phyloP scores from a whole-genome alignment of 1,140 invertebrate genomes.

The Danaus melanippus region DNA sequence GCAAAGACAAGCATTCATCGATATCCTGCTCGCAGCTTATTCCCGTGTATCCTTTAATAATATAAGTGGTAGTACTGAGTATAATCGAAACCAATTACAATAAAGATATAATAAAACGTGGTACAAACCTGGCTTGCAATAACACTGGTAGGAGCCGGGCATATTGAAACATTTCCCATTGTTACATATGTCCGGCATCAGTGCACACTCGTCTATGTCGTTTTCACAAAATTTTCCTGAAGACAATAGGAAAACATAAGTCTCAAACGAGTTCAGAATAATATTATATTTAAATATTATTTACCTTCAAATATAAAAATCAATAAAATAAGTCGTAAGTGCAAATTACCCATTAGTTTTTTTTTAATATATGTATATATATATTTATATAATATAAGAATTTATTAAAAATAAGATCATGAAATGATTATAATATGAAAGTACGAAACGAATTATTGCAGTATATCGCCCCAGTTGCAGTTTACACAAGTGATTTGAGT shows the following conservation, averaged over 20 bases:
- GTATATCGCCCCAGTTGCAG: slow-evolving; percentile 15
- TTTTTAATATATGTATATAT: no score
- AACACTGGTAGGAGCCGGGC: slow-evolving; percentile 86
- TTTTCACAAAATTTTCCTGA: slow-evolving; percentile 78
- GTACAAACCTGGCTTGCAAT: slow-evolving; percentile 78
- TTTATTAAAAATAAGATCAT: slow-evolving; percentile 1
- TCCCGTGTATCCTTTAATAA: slow-evolving; percentile 80
- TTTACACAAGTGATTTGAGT: slow-evolving; percentile 38
- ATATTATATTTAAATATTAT: slow-evolving; percentile 5
- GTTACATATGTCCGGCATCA: slow-evolving; percentile 79
- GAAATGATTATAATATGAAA: slow-evolving; percentile 7
- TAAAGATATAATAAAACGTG: slow-evolving; percentile 8
- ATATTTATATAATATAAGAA: no score
- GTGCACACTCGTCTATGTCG: slow-evolving; percentile 85
- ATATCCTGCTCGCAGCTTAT: slow-evolving; percentile 88
- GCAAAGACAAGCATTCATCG: slow-evolving; percentile 89
- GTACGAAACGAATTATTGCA: slow-evolving; percentile 5
- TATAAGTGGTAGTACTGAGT: slow-evolving; percentile 5
- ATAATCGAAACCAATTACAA: background rate
- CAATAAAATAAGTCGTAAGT: background rate
- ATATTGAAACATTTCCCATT: slow-evolving; percentile 88
- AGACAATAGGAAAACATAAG: slow-evolving; percentile 33
- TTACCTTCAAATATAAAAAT: slow-evolving; percentile 14
- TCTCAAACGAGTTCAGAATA: background rate
- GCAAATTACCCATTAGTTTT: no score